Base-by-base conservation (phyloP, 2,888 invertebrate genomes). In the Cheilosia vernalis region DNA sequence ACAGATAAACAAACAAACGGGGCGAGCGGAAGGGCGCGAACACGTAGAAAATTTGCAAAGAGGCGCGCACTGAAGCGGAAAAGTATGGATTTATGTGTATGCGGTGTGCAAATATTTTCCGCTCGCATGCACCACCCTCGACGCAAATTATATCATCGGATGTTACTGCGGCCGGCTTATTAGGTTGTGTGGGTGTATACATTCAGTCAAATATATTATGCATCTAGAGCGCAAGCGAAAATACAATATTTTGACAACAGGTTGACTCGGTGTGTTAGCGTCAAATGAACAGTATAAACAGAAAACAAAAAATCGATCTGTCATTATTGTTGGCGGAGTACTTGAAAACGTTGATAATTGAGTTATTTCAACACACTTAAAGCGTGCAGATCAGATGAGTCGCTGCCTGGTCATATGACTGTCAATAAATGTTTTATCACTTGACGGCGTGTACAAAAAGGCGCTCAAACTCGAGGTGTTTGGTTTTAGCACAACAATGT, bases 1-100 rank as follows among this genome's bases (percentile, higher is more conserved):
- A 82, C 64, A 70, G 81, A 64, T 70, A 76, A 69, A 81, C 58
- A 76, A 70, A 70, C 55, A 67, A 40, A 33, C 53, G 13, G 6
- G 24, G 7, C 27, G 10, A n/a, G 42, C 2, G 53, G 53, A 9
- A 40, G 61, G 40, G 61, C 27, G 55, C 7, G 19, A 37, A 42
- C 24, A 44, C n/a, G 30, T 56, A 7, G 42, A 13, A 33, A 33
- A 30, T 19, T 51, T 51, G 19, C 15, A 10, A 55, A 73, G 17
- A 49, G 56, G 9, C 64, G 51, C 21, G 21, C 37, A 64, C 19
- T 21, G 64, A 66, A n/a, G 40, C 37, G 24, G 27, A 66, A 66
- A 66, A 66, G 30, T 51, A 66, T 21, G 30, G 30, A 55, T 55
- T 55, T 55, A 55, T 55, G 55, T 55, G 55, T 55, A 30, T 24